These are phyloP conservation scores for Clarias macrocephalus DNA, from an alignment of 2,113 vertebrate species.

Conservation along the genomic window DNA sequence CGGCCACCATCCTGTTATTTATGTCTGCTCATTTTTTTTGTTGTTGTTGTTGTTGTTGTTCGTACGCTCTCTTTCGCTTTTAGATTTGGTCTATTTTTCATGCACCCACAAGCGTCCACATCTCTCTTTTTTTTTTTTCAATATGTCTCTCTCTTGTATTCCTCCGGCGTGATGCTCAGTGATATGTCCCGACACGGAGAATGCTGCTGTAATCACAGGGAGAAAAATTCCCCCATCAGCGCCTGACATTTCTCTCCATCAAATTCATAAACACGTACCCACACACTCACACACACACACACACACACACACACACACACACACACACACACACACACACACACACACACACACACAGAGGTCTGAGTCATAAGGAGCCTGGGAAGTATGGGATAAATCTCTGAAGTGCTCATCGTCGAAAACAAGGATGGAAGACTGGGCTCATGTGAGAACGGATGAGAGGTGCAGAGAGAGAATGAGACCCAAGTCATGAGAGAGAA, in stretches of 20 bases:
- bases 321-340: constrained; percentile 17
- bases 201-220: constrained; percentile 23
- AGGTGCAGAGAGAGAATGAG: neutral
- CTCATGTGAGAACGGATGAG: neutral
- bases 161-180: constrained; percentile 15
- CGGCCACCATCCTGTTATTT: neutral
- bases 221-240: constrained; percentile 9
- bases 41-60: neutral
- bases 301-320: constrained; percentile 11
- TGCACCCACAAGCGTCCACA: neutral
- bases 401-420: neutral
- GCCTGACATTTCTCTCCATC: constrained; percentile 16
- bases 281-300: neutral
- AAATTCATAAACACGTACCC: constrained; percentile 7
- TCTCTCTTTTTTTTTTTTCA: neutral
- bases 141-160: neutral
- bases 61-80: neutral
- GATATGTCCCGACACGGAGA: constrained; percentile 19
- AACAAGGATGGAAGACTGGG: neutral
- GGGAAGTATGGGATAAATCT: neutral
- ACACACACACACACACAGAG: neutral
- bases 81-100: neutral
- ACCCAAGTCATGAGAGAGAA: neutral
- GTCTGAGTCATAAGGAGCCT: neutral
- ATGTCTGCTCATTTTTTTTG: neutral